These are phyloP conservation scores for Osmerus eperlanus DNA, from an alignment of 2,113 vertebrate species.

Conservation along the genomic window DNA sequence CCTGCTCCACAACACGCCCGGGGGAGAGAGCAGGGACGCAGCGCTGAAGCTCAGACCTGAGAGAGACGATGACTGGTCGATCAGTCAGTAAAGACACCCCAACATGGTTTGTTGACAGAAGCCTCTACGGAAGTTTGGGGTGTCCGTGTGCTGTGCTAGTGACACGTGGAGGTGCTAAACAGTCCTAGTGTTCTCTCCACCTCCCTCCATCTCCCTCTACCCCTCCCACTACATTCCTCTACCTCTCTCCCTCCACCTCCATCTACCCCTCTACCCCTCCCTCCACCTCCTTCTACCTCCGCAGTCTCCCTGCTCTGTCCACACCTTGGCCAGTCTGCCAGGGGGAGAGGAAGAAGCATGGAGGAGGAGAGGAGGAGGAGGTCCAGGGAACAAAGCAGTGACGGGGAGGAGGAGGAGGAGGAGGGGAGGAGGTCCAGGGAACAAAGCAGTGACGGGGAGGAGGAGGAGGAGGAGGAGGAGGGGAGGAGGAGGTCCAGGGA, in stretches of 20 bases:
- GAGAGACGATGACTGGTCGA: neutral
- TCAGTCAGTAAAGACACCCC: too few relatives aligned
- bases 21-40: neutral
- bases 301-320: neutral
- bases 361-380: neutral
- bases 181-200: too few relatives aligned
- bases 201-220: neutral
- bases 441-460: neutral
- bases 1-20: conserved; percentile 23
- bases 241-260: neutral
- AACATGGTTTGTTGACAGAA: too few relatives aligned
- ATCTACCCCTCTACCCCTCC: neutral
- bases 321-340: too few relatives aligned
- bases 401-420: neutral
- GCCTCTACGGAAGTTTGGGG: too few relatives aligned
- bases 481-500: conserved; percentile 29
- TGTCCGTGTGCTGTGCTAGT: too few relatives aligned
- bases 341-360: conserved; percentile 29
- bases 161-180: too few relatives aligned
- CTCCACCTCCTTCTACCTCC: neutral
- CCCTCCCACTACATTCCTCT: too few relatives aligned
- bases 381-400: neutral
- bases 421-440: conserved; percentile 8
- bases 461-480: neutral
- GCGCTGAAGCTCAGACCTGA: neutral